These are phyloP conservation scores for Schizopygopsis malacanthus DNA, from an alignment of 2,797 vertebrate species.

Conservation along the genomic window DNA sequence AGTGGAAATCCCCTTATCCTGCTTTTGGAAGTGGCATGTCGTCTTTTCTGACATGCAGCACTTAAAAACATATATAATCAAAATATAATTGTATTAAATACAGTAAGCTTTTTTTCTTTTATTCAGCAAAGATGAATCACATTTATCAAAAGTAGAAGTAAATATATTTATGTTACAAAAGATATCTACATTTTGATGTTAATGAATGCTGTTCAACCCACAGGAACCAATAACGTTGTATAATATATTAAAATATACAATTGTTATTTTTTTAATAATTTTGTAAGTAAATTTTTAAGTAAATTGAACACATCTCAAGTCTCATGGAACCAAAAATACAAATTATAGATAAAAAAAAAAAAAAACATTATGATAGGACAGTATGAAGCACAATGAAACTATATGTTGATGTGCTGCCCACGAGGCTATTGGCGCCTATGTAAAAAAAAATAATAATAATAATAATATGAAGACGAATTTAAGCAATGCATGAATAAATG, in stretches of 20 bases:
- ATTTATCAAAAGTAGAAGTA: neutral
- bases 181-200: neutral
- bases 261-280: no score
- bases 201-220: neutral
- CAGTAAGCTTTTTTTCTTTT: neutral
- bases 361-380: neutral
- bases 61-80: neutral
- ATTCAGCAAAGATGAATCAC: neutral
- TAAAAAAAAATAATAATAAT: neutral
- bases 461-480: neutral
- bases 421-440: neutral
- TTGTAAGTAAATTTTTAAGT: no score
- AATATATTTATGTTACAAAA: neutral
- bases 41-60: neutral
- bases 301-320: no score
- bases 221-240: no score
- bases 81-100: no score
- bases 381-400: neutral
- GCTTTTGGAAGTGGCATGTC: neutral
- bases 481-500: neutral
- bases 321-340: no score
- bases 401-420: neutral
- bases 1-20: neutral
- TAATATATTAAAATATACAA: no score
- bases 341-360: no score